phyloP scores from a whole-genome alignment of 2,113 vertebrate species.

The Psittacara wagleri region DNA sequence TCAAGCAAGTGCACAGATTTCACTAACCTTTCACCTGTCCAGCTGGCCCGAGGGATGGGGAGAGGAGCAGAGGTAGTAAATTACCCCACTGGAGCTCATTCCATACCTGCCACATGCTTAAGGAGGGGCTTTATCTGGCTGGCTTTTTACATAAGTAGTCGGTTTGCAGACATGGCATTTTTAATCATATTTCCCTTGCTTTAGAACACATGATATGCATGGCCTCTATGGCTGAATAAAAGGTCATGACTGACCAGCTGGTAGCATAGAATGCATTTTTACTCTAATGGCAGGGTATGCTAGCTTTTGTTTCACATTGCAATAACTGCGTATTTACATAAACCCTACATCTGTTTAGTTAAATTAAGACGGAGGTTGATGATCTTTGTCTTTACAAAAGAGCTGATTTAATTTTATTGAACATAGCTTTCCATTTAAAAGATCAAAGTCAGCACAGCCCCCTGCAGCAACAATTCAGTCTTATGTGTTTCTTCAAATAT shows the following conservation, averaged over 20 bases:
- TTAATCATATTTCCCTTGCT: neutral
- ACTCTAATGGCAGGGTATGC: neutral
- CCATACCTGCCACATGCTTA: neutral
- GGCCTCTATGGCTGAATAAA: neutral
- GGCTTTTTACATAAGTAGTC: neutral
- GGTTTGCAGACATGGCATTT: neutral
- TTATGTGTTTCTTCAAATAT: conserved; percentile 11
- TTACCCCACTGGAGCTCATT: neutral
- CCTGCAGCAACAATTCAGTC: conserved; percentile 9
- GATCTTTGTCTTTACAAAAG: conserved; percentile 28
- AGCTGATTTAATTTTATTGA: conserved; percentile 31
- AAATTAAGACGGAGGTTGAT: conserved; percentile 40
- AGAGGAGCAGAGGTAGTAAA: neutral
- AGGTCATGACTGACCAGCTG: conserved; percentile 8
- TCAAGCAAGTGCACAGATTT: neutral
- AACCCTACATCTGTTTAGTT: conserved; percentile 32
- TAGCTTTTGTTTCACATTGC: conserved; percentile 24
- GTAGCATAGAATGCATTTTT: neutral
- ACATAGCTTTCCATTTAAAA: conserved; percentile 44
- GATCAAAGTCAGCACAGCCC: conserved; percentile 31
- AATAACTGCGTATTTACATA: conserved; percentile 26
- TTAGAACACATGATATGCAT: neutral
- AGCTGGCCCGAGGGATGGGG: neutral
- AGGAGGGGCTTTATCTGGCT: neutral
- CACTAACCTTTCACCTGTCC: neutral